Conservation (phyloP, 2,888 invertebrate species). For the Oeneis ivallda region DNA sequence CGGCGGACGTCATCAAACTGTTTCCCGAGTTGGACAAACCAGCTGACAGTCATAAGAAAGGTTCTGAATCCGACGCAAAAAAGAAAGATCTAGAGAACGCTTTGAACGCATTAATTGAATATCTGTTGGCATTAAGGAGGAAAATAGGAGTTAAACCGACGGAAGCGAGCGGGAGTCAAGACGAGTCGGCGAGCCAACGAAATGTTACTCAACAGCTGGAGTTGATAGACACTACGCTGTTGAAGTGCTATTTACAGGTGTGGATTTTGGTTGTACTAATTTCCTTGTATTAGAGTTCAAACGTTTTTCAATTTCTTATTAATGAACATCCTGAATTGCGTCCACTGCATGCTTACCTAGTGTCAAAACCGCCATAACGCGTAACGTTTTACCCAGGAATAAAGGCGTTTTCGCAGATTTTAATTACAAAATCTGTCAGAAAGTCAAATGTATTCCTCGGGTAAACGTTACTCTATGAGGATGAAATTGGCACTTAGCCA, state of each 20-base stretch:
- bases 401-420: too few species aligned
- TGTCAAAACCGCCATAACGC: too few species aligned
- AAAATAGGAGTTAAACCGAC: constrained; percentile 71
- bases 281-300: too few species aligned
- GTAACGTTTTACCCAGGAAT: too few species aligned
- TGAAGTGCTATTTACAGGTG: constrained; percentile 98
- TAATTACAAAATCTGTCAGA: too few species aligned
- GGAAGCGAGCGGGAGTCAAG: constrained; percentile 49
- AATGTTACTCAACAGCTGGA: constrained; percentile 83
- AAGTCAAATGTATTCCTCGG: too few species aligned
- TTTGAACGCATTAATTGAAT: constrained; percentile 93
- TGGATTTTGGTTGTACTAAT: constrained; percentile 29
- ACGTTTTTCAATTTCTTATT: too few species aligned
- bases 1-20: constrained; percentile 96
- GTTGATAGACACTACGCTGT: constrained; percentile 97
- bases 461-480: too few species aligned
- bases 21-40: constrained; percentile 93
- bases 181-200: constrained; percentile 50
- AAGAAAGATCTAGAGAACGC: constrained; percentile 94
- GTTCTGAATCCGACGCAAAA: constrained; percentile 71
- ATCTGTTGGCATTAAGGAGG: constrained; percentile 89
- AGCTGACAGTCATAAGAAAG: constrained; percentile 64
- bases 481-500: too few species aligned
- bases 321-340: too few species aligned
- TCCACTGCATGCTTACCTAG: too few species aligned